These are phyloP conservation scores for Boloria selene DNA, from an alignment of 2,888 invertebrate genomes.

Conservation along the genomic window DNA sequence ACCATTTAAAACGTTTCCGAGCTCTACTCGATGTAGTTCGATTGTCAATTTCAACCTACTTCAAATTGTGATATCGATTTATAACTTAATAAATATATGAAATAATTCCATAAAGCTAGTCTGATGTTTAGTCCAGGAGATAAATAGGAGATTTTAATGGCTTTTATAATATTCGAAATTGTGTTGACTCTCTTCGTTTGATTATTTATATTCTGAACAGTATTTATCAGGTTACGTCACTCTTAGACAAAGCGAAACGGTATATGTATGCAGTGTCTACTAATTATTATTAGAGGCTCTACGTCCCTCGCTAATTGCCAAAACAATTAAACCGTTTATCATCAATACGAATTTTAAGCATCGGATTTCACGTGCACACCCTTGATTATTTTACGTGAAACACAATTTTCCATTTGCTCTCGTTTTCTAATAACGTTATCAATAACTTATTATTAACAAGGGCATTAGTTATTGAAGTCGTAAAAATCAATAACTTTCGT, in stretches of 20 bases:
- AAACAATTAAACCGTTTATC: constrained; percentile 73
- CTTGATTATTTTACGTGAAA: constrained; percentile 52
- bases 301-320: constrained; percentile 62
- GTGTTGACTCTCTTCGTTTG: too few species aligned
- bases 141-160: too few species aligned
- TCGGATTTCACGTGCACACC: constrained; percentile 49
- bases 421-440: constrained; percentile 40
- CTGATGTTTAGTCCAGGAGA: too few species aligned
- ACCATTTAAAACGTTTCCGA: too few species aligned
- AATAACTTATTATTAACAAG: constrained; percentile 7
- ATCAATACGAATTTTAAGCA: constrained; percentile 57
- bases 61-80: too few species aligned
- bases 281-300: constrained; percentile 39
- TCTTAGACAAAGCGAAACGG: constrained; percentile 9
- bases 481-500: background rate
- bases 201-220: too few species aligned
- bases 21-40: too few species aligned
- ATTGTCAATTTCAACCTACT: too few species aligned
- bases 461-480: background rate
- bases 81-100: too few species aligned
- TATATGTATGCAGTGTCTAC: constrained; percentile 12
- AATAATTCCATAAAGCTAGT: too few species aligned
- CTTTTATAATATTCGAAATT: too few species aligned
- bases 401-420: constrained; percentile 49
- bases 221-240: constrained; percentile 6